Evolutionary conservation across 2,888 invertebrate species (phyloP), one percentile per base, ranked within the genome.

Genomic region (Phalera bucephala): DNA sequence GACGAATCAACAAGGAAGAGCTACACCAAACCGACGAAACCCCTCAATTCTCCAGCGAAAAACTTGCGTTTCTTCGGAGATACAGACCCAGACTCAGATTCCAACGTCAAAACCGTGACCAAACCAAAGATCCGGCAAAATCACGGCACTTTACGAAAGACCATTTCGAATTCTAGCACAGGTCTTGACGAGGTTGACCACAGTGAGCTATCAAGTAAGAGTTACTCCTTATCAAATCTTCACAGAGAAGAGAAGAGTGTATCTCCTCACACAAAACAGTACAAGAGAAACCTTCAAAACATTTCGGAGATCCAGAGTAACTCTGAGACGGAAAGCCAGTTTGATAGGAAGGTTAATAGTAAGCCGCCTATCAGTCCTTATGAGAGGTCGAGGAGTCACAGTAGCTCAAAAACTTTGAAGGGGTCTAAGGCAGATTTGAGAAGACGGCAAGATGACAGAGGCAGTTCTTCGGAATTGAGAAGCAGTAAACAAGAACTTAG

Each of bases 31-130:
- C 50, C 73, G 2, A 48, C 64, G 1, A 80, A 80, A 20, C 75
- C 80, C 0, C 55, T 80, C 2, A 81, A 73, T 41, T 84, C 85
- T 1, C 91, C 92, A 5, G 90, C 91, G 17, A 95, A 95, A 74
- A 95, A 92, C 80, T 91, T 95, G 7, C 92, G 96, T 31, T 96
- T 95, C 90, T 96, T 96, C 78, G 96, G 95, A 11, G 95, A 96
- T 78, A 95, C 95, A 6, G 95, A 96, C 69, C 90, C 91, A 42
- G 95, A 96, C 61, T 95, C 95, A 7, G 93, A 93, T 68, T 91
- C 90, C 14, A 92, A 92, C 46, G 48, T 80, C 60, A 67, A 90
- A 59, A 59, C 68, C 0, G 55, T 73, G 10, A 67, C 64, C 8
- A 84, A 85, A 45, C 56, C 76, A 7, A 81, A 80, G 40, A 76